These are phyloP conservation scores for Leptarthrus brevirostris DNA, from an alignment of 2,888 invertebrate species.

Conservation along the genomic window DNA sequence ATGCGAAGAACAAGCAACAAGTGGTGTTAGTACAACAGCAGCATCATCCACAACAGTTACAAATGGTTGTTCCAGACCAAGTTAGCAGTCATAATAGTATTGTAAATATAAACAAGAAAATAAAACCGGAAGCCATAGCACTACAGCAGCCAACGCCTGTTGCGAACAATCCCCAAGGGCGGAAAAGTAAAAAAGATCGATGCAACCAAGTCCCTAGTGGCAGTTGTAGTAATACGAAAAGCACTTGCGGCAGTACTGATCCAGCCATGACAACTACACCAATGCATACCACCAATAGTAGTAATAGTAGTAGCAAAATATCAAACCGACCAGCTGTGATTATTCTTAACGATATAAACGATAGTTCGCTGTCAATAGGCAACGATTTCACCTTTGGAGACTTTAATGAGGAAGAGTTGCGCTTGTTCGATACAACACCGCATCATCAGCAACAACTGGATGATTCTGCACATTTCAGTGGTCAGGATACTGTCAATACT, in stretches of 20 bases:
- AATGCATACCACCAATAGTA: constrained; percentile 32
- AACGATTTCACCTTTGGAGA: constrained; percentile 78
- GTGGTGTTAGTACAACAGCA: constrained; percentile 52
- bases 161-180: constrained; percentile 25
- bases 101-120: constrained; percentile 44
- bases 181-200: constrained; percentile 54
- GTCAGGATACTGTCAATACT: not conserved
- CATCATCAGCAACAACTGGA: constrained; percentile 26
- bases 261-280: constrained; percentile 34
- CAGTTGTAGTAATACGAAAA: not conserved
- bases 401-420: constrained; percentile 66
- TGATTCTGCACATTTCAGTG: constrained; percentile 43
- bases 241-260: constrained; percentile 26
- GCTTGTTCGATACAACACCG: constrained; percentile 57
- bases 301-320: constrained; percentile 50
- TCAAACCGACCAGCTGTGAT: constrained; percentile 77
- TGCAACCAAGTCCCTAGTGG: constrained; percentile 37
- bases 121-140: constrained; percentile 21
- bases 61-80: constrained; percentile 2
- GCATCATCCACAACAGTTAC: constrained; percentile 35
- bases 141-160: not conserved
- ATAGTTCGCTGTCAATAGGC: constrained; percentile 69
- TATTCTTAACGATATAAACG: constrained; percentile 73
- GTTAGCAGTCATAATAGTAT: constrained; percentile 38
- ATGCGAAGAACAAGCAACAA: constrained; percentile 53